Percentiles rank a stretch among this genome's conserved stretches.
phyloP scores from a whole-genome alignment of 2,888 invertebrate species.

The Calameuta idolon region DNA sequence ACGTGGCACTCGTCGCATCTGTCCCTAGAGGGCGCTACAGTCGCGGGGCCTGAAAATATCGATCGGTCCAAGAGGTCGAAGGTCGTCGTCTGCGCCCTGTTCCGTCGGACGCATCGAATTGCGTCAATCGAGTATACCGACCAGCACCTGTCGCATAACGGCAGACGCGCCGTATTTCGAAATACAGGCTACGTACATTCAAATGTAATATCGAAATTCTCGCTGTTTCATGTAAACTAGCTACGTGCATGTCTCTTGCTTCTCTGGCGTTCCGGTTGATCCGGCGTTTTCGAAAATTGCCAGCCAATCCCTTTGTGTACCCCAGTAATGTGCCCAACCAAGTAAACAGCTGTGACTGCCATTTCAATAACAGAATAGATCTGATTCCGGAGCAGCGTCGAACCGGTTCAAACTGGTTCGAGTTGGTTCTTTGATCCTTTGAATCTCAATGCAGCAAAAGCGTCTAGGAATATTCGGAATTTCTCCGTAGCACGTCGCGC shows the following conservation, averaged over 20 bases:
- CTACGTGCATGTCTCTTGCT: slow-evolving; percentile 8
- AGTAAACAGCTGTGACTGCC: slow-evolving; percentile 56
- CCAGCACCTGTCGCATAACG: neutral
- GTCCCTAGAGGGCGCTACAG: neutral
- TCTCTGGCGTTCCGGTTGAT: slow-evolving; percentile 9
- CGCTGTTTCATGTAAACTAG: neutral
- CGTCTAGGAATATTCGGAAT: neutral
- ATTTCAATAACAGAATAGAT: slow-evolving; percentile 52
- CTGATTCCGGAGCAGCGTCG: slow-evolving; percentile 39
- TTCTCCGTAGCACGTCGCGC: neutral
- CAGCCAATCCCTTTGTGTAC: slow-evolving; percentile 42
- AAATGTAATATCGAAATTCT: neutral
- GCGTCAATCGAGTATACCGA: neutral
- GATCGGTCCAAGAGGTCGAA: neutral
- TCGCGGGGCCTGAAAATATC: neutral
- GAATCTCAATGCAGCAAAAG: neutral
- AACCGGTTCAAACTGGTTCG: neutral
- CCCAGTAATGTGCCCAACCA: slow-evolving; percentile 2
- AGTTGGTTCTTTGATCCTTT: slow-evolving; percentile 4
- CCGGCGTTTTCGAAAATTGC: slow-evolving; percentile 37
- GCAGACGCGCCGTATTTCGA: neutral
- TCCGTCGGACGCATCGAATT: neutral
- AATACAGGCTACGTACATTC: neutral
- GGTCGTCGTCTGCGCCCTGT: neutral
- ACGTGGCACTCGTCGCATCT: slow-evolving; percentile 1